Evolutionary conservation across 2,113 vertebrate species (phyloP).

Genomic region (Callithrix jacchus): DNA sequence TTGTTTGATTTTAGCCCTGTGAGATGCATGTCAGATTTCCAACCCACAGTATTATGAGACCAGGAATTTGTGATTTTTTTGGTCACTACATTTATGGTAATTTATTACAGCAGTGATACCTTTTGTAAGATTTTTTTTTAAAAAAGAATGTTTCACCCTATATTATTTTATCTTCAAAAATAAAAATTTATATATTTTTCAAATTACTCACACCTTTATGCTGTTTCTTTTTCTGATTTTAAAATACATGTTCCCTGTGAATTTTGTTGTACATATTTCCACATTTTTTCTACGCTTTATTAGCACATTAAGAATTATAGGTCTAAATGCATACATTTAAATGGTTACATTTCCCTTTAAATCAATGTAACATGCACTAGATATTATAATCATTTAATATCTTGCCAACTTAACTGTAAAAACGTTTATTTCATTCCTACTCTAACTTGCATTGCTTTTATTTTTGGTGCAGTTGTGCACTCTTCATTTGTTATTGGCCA

Average conservation of each 20-base stretch:
- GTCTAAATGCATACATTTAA: background rate
- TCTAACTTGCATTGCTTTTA: background rate
- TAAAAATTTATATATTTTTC: background rate
- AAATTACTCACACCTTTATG: background rate
- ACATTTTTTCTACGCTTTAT: background rate
- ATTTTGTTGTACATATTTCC: background rate
- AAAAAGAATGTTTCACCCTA: background rate
- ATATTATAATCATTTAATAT: background rate
- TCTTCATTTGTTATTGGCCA: background rate
- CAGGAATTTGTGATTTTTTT: background rate
- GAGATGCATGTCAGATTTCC: background rate
- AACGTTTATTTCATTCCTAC: background rate
- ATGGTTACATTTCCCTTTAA: background rate
- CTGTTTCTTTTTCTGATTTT: background rate
- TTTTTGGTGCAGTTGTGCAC: background rate
- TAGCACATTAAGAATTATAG: background rate
- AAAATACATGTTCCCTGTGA: background rate
- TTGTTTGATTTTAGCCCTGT: background rate
- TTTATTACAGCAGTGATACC: background rate
- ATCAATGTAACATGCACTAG: background rate
- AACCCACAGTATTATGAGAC: background rate
- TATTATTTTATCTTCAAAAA: background rate
- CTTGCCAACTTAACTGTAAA: background rate
- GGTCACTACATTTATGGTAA: background rate
- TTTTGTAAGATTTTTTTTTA: background rate